Evolutionary conservation across 2,888 invertebrate species (phyloP).

Genomic region (Callosobruchus maculatus): DNA sequence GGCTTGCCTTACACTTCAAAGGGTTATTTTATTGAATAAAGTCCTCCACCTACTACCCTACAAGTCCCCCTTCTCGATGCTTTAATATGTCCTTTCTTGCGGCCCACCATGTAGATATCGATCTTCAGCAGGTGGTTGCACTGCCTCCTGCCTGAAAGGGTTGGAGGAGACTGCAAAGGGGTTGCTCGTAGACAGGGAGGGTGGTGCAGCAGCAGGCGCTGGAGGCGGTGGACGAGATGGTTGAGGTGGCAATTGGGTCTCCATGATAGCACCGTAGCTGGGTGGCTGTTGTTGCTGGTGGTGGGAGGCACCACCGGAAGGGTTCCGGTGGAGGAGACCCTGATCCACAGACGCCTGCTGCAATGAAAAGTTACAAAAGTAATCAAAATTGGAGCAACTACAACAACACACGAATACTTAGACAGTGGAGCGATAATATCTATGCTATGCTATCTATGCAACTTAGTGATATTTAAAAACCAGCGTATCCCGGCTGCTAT

Average conservation of each 20-base stretch:
- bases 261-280: slow-evolving; percentile 57
- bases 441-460: too few relatives aligned
- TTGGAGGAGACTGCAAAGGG: slow-evolving; percentile 30
- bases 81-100: slow-evolving; percentile 50
- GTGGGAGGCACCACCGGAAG: slow-evolving; percentile 36
- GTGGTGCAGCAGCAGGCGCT: neutral
- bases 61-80: neutral
- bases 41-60: neutral
- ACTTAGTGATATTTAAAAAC: too few relatives aligned
- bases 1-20: neutral
- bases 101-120: slow-evolving; percentile 54
- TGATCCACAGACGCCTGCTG: slow-evolving; percentile 18
- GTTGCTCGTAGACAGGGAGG: neutral
- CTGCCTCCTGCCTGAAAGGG: slow-evolving; percentile 50
- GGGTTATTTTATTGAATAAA: neutral
- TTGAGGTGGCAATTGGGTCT: slow-evolving; percentile 41
- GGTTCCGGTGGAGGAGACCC: slow-evolving; percentile 39
- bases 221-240: slow-evolving; percentile 21
- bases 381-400: too few relatives aligned
- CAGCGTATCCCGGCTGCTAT: too few relatives aligned
- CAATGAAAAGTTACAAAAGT: too few relatives aligned
- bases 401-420: too few relatives aligned
- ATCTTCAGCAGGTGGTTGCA: slow-evolving; percentile 60
- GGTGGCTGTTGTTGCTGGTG: neutral
- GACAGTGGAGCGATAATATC: too few relatives aligned